Conservation (phyloP, 2,888 invertebrate genomes). For the Eubasilissa splendida region DNA sequence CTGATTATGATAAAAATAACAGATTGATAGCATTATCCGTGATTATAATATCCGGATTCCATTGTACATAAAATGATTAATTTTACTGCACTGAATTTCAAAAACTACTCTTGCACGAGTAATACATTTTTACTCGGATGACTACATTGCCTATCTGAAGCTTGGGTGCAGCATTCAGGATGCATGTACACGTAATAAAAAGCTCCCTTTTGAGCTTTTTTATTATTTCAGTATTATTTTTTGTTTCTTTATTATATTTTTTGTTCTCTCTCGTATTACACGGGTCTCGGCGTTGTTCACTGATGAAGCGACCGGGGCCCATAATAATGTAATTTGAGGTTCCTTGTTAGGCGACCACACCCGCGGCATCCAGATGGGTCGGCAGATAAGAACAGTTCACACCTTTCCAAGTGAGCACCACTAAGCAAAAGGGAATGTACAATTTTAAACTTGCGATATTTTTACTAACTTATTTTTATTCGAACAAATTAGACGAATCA, state of each 20-base stretch:
- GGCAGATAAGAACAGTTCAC: conserved; percentile 1
- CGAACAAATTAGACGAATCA: too few species aligned
- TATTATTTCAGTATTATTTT: neutral
- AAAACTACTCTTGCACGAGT: too few species aligned
- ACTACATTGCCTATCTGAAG: too few species aligned
- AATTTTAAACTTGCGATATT: too few species aligned
- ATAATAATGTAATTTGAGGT: conserved; percentile 32
- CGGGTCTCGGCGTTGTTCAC: conserved; percentile 18
- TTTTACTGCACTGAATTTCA: too few species aligned
- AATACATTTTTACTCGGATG: too few species aligned
- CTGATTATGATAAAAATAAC: too few species aligned
- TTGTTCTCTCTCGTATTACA: conserved; percentile 11
- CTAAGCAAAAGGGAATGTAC: too few species aligned
- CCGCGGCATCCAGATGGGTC: conserved; percentile 7
- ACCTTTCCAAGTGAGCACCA: neutral
- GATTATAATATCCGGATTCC: too few species aligned
- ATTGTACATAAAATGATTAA: too few species aligned
- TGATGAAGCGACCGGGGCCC: conserved; percentile 9
- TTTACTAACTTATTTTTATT: too few species aligned
- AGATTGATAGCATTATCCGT: too few species aligned
- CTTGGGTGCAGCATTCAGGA: neutral
- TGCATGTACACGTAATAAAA: neutral
- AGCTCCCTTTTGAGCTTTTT: conserved; percentile 9
- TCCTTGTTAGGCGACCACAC: conserved; percentile 13
- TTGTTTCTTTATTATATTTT: neutral